A percentile compares a stretch with the other conserved stretches of the same genome.
Evolutionary conservation across 1,140 invertebrate species (phyloP).

Genomic region (Berghia stephanieae): DNA sequence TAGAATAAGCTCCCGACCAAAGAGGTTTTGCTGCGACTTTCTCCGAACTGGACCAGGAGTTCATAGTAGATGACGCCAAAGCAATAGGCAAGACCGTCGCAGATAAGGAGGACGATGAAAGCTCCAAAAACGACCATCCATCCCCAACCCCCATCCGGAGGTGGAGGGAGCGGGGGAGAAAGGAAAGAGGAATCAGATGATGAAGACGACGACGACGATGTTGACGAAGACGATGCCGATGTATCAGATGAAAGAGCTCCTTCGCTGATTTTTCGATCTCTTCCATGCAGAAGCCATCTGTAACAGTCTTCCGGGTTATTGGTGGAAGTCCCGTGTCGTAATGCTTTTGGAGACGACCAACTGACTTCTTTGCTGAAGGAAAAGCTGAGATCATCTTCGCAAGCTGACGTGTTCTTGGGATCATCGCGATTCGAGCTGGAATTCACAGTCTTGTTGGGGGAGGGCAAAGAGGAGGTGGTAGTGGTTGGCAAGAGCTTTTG

Average conservation of each 20-base stretch:
- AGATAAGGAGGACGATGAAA: constrained; percentile 90
- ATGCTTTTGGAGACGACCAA: too few relatives aligned
- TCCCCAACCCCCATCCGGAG: constrained; percentile 85
- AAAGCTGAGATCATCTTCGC: too few relatives aligned
- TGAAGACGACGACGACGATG: neutral
- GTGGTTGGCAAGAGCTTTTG: too few relatives aligned
- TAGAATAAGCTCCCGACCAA: constrained; percentile 72
- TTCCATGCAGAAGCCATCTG: constrained; percentile 11
- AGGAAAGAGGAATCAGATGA: constrained; percentile 31
- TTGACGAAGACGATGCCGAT: constrained; percentile 35
- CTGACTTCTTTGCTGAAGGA: too few relatives aligned
- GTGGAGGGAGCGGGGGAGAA: constrained; percentile 66
- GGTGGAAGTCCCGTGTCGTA: too few relatives aligned
- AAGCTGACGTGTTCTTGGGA: too few relatives aligned
- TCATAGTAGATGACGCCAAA: constrained; percentile 70
- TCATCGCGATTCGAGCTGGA: too few relatives aligned
- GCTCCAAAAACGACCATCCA: constrained; percentile 83
- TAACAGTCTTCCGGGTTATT: constrained; percentile 26
- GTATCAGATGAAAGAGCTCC: constrained; percentile 22
- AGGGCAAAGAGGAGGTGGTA: too few relatives aligned
- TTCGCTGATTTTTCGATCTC: constrained; percentile 18
- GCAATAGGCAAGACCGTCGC: constrained; percentile 78
- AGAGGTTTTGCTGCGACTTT: constrained; percentile 86
- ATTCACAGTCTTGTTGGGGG: too few relatives aligned
- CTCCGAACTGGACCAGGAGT: constrained; percentile 83